Conservation (phyloP, 2,113 vertebrate species). For the Pyrgilauda ruficollis region DNA sequence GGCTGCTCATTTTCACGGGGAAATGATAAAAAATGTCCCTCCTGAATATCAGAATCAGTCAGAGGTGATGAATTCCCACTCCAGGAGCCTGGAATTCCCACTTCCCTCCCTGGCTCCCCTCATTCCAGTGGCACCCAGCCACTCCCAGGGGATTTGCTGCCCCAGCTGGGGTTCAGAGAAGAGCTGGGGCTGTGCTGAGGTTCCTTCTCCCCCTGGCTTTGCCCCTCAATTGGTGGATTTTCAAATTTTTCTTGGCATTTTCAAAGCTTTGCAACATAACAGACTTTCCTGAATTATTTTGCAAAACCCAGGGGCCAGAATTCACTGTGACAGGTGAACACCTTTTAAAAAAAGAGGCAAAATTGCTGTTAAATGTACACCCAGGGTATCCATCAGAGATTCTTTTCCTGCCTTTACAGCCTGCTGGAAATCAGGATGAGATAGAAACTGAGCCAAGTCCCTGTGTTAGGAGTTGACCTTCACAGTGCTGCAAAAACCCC, state of each 20-base stretch:
- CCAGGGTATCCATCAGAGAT: neutral
- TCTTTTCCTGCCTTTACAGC: neutral
- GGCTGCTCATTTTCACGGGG: neutral
- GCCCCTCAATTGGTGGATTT: neutral
- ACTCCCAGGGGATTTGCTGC: neutral
- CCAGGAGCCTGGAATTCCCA: neutral
- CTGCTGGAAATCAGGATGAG: neutral
- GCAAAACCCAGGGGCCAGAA: neutral
- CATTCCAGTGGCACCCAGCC: neutral
- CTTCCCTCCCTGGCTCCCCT: neutral
- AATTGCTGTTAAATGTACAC: neutral
- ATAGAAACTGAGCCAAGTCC: neutral
- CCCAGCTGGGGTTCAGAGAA: fast-evolving
- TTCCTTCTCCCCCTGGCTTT: neutral
- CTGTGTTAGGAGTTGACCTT: neutral
- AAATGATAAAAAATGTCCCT: neutral
- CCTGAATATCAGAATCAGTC: neutral
- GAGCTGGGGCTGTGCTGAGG: neutral
- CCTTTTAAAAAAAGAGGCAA: neutral
- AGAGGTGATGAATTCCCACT: neutral
- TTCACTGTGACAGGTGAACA: neutral
- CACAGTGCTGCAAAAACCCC: neutral
- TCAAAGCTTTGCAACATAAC: neutral
- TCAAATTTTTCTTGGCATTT: neutral
- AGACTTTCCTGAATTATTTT: neutral